These are phyloP conservation scores for Gadus macrocephalus DNA, from an alignment of 2,113 vertebrate species.

Conservation along the genomic window DNA sequence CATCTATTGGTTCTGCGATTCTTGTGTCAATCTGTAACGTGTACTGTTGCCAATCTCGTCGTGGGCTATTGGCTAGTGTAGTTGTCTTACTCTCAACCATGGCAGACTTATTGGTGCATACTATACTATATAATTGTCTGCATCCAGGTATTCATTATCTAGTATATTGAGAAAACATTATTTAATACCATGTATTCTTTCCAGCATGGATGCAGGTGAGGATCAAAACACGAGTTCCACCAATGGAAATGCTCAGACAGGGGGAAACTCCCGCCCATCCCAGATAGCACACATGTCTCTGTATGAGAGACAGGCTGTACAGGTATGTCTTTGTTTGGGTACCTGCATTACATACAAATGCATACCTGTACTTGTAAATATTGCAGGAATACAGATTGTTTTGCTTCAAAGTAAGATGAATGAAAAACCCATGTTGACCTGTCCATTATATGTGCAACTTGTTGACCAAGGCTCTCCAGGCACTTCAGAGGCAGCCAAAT, in stretches of 20 bases:
- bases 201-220: slow-evolving; percentile 88
- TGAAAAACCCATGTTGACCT: not conserved
- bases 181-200: slow-evolving; percentile 20
- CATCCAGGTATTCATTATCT: not conserved
- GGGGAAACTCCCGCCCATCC: slow-evolving; percentile 82
- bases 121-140: slow-evolving; percentile 5
- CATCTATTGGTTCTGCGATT: not conserved
- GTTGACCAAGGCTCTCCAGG: slow-evolving; percentile 85
- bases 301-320: slow-evolving; percentile 92
- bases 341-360: not conserved
- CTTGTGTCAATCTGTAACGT: not conserved
- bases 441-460: not conserved
- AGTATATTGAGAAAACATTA: slow-evolving; percentile 8
- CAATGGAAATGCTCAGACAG: slow-evolving; percentile 81
- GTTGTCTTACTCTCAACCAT: not conserved
- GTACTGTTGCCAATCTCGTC: not conserved
- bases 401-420: not conserved
- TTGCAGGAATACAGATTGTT: not conserved
- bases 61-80: not conserved
- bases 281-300: slow-evolving; percentile 97
- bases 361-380: not conserved
- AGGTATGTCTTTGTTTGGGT: slow-evolving; percentile 71
- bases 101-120: not conserved
- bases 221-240: slow-evolving; percentile 86
- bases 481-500: slow-evolving; percentile 93